Conservation (phyloP, 1,140 invertebrate species). For the Apis dorsata region DNA sequence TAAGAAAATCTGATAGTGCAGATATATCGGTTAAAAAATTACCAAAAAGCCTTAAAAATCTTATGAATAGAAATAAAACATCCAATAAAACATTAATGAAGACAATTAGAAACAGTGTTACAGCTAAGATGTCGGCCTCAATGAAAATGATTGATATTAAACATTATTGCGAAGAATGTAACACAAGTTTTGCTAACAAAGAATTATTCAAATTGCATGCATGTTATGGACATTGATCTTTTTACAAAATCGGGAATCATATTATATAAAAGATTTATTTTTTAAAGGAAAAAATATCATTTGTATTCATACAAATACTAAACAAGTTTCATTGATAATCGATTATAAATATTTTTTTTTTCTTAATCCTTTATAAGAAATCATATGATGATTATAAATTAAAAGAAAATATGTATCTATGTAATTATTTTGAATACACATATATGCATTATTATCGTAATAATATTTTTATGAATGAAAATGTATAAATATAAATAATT, state of each 20-base stretch:
- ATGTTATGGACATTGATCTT: conserved; percentile 58
- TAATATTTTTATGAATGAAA: conserved; percentile 26
- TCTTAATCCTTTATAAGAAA: too few relatives aligned
- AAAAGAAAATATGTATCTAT: neutral
- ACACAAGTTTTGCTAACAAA: conserved; percentile 63
- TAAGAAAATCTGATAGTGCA: conserved; percentile 26
- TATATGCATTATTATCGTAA: neutral
- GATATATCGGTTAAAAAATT: conserved; percentile 21
- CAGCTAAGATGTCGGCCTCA: conserved; percentile 12
- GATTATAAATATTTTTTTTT: neutral
- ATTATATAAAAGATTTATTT: conserved; percentile 10
- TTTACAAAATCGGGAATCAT: neutral
- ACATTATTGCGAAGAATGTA: conserved; percentile 71
- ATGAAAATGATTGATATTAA: conserved; percentile 53
- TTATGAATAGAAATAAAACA: neutral
- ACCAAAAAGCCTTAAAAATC: conserved; percentile 19
- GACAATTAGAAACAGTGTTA: neutral
- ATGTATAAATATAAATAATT: conserved; percentile 5
- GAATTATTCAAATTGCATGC: conserved; percentile 67
- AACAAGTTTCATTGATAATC: neutral
- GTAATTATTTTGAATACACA: conserved; percentile 3
- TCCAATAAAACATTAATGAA: conserved; percentile 10
- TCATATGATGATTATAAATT: neutral
- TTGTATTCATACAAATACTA: neutral
- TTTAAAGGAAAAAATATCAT: neutral